Conservation (phyloP, 2,797 vertebrate species). For the Enteromius argenteus region DNA sequence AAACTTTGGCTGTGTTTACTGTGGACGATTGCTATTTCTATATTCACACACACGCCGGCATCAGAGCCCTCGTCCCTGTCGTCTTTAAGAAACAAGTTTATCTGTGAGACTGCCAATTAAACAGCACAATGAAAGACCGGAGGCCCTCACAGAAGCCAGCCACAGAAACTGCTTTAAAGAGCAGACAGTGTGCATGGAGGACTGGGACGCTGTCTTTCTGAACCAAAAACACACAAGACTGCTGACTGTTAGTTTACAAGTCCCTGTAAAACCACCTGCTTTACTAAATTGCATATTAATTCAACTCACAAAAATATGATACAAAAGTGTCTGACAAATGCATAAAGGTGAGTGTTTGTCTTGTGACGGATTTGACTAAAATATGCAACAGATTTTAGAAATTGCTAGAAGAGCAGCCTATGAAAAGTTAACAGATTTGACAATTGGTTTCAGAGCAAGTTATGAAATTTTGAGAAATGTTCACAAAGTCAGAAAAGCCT, state of each 20-base stretch:
- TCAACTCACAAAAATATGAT: background rate
- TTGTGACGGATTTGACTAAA: background rate
- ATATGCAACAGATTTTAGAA: background rate
- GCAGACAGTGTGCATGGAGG: constrained; percentile 31
- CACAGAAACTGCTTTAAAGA: constrained; percentile 38
- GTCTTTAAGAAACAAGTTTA: constrained; percentile 35
- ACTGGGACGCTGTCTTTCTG: constrained; percentile 22
- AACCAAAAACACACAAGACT: background rate
- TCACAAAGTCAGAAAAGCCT: no score
- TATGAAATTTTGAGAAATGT: background rate
- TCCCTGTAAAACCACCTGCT: background rate
- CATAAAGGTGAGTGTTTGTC: background rate
- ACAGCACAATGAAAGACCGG: background rate
- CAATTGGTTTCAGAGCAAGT: background rate
- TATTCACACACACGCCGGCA: constrained; percentile 55
- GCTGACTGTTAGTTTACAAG: background rate
- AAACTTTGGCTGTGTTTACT: constrained; percentile 52
- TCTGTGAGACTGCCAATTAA: constrained; percentile 58
- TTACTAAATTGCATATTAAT: background rate
- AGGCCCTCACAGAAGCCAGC: background rate
- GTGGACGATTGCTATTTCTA: constrained; percentile 59
- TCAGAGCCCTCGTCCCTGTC: constrained; percentile 24
- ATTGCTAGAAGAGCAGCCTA: background rate
- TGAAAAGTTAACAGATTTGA: background rate
- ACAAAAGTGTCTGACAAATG: background rate